Evolutionary conservation across 2,888 invertebrate genomes (phyloP).

Genomic region (Callinectes sapidus): DNA sequence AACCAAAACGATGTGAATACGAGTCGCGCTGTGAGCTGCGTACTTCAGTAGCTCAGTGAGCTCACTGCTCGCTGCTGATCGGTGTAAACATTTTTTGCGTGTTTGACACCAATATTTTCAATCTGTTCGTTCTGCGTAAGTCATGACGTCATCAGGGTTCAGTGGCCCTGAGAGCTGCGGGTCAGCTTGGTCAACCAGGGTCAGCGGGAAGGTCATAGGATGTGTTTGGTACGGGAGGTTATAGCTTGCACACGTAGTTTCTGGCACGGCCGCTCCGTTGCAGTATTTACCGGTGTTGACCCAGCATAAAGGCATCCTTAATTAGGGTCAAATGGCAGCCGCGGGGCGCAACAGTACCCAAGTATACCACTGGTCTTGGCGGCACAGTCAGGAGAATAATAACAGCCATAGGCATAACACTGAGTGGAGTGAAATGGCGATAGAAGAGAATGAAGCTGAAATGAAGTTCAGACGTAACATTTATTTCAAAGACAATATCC

Average conservation of each 20-base stretch:
- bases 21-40: neutral
- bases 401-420: neutral
- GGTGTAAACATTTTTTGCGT: neutral
- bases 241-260: slow-evolving; percentile 37
- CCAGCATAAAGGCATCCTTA: slow-evolving; percentile 15
- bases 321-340: slow-evolving; percentile 21
- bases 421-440: neutral
- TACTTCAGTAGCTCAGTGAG: neutral
- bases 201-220: slow-evolving; percentile 35
- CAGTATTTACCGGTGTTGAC: slow-evolving; percentile 38
- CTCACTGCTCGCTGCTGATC: neutral
- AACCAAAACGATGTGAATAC: neutral
- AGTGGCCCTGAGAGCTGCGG: slow-evolving; percentile 29
- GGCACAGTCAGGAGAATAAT: neutral
- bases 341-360: neutral
- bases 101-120: neutral
- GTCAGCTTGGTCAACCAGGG: slow-evolving; percentile 42
- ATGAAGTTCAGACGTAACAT: too few relatives aligned
- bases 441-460: neutral
- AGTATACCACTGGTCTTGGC: neutral
- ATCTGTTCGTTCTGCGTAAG: neutral
- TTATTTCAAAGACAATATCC: neutral
- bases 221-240: slow-evolving; percentile 38
- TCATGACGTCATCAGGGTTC: slow-evolving; percentile 14
- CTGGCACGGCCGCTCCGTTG: neutral